Evolutionary conservation across 2,888 invertebrate genomes (phyloP), one percentile per base, ranked within the genome.

Genomic region (Pachydiplax longipennis): DNA sequence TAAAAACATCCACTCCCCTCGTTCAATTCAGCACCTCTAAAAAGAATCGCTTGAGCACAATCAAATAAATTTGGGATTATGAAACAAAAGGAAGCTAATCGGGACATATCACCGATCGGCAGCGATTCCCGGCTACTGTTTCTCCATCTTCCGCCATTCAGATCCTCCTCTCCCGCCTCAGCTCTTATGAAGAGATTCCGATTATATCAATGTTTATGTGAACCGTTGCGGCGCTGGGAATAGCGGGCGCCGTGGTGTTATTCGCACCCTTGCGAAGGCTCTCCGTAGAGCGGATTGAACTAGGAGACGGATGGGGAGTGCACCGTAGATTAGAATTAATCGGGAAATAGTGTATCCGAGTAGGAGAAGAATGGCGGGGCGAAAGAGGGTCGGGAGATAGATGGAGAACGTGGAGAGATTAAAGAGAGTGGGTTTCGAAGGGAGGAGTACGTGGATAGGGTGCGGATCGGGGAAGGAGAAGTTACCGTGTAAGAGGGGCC

Each of bases 371-470:
- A 31, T 25, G 25, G 73, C 44, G 82, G 37, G 10, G 73, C 44
- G 82, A 82, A 82, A 13, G 82, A 25, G 40, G 22, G 8, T 82
- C 44, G 87, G 18, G 13, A 61, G 92, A 91, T 91, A 92, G 92
- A 91, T 92, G 91, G 65, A 92, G 91, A 91, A 90, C 91, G 91
- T 90, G 91, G 91, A 91, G 91, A 91, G 91, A 91, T 92, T 92
- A 90, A 25, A 83, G 81, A 81, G 22, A 91, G 61, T 83, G 83
- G 91, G 91, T 92, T 91, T 91, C 91, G 91, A 91, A 94, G 93
- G 92, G 92, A 93, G 92, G 92, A 87, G 61, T 37, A 58, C 31
- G 53, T 65, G 58, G 87, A 73, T 65, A 65, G 58, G 61, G 87
- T 58, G 73, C 40, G 44, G n/a, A 0, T 18, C 37, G 40, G 61